phyloP scores from a whole-genome alignment of 2,888 invertebrate genomes.

The Acanthosepion esculentum region DNA sequence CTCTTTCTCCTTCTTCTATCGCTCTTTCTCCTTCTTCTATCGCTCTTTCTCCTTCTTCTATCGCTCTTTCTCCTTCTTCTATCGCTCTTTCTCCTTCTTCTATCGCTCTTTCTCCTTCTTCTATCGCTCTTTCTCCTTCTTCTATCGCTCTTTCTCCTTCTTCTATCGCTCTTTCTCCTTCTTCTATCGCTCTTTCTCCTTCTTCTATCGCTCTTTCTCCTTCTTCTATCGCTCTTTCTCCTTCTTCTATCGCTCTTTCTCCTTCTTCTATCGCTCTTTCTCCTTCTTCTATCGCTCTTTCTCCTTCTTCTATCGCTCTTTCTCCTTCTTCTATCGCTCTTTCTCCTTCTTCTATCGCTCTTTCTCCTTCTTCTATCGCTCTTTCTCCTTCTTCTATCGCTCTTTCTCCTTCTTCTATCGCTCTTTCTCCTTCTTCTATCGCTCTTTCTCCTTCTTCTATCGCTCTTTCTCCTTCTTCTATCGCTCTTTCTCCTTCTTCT shows the following conservation, averaged over 20 bases:
- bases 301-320: too few relatives aligned
- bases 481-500: not conserved
- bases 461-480: not conserved
- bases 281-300: too few relatives aligned
- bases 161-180: too few relatives aligned
- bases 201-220: too few relatives aligned
- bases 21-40: not conserved
- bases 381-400: not conserved
- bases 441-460: not conserved
- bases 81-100: not conserved
- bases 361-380: not conserved
- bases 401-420: not conserved
- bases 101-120: not conserved
- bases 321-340: not conserved
- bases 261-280: too few relatives aligned
- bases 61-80: not conserved
- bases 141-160: too few relatives aligned
- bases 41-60: not conserved
- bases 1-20: too few relatives aligned
- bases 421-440: not conserved
- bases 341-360: not conserved
- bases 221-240: not conserved
- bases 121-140: too few relatives aligned
- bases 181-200: too few relatives aligned
- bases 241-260: not conserved